These are phyloP conservation scores for Terebella lapidaria DNA, from an alignment of 2,888 invertebrate genomes.

Conservation along the genomic window DNA sequence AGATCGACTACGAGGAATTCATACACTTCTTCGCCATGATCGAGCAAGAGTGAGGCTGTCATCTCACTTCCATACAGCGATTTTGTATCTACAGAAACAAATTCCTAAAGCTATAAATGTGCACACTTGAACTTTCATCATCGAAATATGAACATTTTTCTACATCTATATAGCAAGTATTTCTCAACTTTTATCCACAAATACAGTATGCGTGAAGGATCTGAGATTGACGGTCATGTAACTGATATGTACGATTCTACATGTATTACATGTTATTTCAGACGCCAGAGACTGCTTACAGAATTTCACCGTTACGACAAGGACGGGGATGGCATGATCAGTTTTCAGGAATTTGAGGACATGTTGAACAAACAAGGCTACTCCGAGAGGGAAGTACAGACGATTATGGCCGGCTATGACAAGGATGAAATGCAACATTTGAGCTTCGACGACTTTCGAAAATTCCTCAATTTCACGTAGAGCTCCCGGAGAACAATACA, in stretches of 20 bases:
- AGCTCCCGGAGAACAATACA: too few relatives aligned
- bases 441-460: conserved; percentile 14
- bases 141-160: too few relatives aligned
- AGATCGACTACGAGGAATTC: conserved; percentile 76
- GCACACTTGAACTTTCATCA: too few relatives aligned
- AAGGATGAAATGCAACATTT: conserved; percentile 13
- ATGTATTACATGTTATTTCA: too few relatives aligned
- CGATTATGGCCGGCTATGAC: conserved; percentile 16
- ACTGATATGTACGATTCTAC: too few relatives aligned
- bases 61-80: too few relatives aligned
- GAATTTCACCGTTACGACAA: conserved; percentile 18
- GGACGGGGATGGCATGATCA: conserved; percentile 15
- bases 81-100: background rate
- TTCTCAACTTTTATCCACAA: too few relatives aligned
- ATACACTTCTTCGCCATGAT: conserved; percentile 18
- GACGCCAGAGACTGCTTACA: conserved; percentile 11
- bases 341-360: conserved; percentile 17
- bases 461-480: conserved; percentile 10
- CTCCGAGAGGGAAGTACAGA: conserved; percentile 10
- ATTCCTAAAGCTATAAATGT: too few relatives aligned
- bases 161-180: too few relatives aligned
- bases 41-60: conserved; percentile 23
- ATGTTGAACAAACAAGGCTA: conserved; percentile 13
- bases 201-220: too few relatives aligned
- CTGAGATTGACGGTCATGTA: too few relatives aligned